phyloP scores from a whole-genome alignment of 2,797 vertebrate genomes.

The Dendrocincla tyrannina region DNA sequence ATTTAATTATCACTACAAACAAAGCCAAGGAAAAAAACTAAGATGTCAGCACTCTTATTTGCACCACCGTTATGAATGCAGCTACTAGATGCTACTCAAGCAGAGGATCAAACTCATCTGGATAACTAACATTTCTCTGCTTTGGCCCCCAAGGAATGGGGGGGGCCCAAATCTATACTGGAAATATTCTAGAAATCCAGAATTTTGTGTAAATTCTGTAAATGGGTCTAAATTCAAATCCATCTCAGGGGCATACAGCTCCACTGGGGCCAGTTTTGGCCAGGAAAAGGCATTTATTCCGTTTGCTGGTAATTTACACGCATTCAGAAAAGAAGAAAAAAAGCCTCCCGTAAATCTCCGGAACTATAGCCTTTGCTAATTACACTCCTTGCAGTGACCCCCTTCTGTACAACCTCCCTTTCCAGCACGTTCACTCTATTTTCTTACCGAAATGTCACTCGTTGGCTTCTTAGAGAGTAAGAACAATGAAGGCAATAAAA shows the following conservation, averaged over 20 bases:
- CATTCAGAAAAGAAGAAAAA: slow-evolving; percentile 19
- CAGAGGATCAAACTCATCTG: background rate
- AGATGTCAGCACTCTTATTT: background rate
- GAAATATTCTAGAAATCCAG: background rate
- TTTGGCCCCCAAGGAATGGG: background rate
- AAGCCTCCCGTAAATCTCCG: slow-evolving; percentile 51
- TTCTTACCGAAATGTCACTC: slow-evolving; percentile 77
- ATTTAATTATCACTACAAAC: background rate
- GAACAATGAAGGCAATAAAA: slow-evolving; percentile 75
- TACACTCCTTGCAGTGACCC: slow-evolving; percentile 53
- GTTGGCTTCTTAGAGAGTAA: slow-evolving; percentile 74
- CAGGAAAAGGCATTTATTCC: background rate
- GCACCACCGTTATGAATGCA: background rate
- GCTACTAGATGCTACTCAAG: background rate
- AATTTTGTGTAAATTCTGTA: background rate
- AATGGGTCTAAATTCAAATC: background rate
- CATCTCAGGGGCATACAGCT: background rate
- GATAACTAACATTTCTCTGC: background rate
- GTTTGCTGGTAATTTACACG: background rate
- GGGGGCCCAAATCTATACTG: background rate
- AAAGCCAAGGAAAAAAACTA: background rate
- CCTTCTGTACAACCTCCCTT: slow-evolving; percentile 55
- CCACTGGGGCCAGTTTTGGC: background rate
- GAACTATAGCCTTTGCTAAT: slow-evolving; percentile 51
- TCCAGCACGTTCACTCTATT: slow-evolving; percentile 74